Conservation (phyloP, 2,888 invertebrate genomes). For the Clepsis dumicolana region DNA sequence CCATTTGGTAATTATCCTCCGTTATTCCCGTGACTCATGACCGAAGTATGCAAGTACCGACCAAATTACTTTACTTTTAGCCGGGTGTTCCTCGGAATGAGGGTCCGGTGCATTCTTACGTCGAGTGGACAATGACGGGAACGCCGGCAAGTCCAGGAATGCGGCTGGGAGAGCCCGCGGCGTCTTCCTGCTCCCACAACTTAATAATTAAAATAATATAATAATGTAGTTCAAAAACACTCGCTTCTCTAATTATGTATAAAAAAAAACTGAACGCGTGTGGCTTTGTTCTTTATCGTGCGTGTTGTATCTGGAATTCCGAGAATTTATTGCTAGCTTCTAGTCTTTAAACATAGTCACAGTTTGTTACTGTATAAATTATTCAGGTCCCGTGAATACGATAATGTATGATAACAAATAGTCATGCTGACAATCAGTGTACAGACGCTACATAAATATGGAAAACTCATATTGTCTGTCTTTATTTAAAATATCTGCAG, state of each 20-base stretch:
- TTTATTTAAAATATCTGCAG: background rate
- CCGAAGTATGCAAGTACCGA: conserved; percentile 50
- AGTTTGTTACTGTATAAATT: conserved; percentile 8
- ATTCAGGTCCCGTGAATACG: background rate
- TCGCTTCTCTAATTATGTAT: background rate
- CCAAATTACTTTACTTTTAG: conserved; percentile 52
- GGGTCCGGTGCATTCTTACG: conserved; percentile 66
- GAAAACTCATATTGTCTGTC: background rate
- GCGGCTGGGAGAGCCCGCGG: conserved; percentile 67
- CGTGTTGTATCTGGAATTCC: conserved; percentile 27
- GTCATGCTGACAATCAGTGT: conserved; percentile 3
- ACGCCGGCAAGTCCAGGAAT: conserved; percentile 65
- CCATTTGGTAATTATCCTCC: conserved; percentile 17
- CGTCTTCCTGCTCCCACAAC: conserved; percentile 58
- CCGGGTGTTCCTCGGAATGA: conserved; percentile 64
- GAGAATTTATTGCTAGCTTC: conserved; percentile 29
- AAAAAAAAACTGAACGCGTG: too few relatives aligned
- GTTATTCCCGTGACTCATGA: conserved; percentile 49
- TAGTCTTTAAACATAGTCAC: conserved; percentile 12
- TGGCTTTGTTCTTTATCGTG: conserved; percentile 33
- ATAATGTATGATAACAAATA: background rate
- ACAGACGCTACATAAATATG: background rate
- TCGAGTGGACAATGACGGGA: conserved; percentile 66
- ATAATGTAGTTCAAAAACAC: conserved; percentile 7
- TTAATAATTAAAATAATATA: too few relatives aligned